Evolutionary conservation across 2,797 vertebrate species (phyloP).

Genomic region (Varecia variegata): DNA sequence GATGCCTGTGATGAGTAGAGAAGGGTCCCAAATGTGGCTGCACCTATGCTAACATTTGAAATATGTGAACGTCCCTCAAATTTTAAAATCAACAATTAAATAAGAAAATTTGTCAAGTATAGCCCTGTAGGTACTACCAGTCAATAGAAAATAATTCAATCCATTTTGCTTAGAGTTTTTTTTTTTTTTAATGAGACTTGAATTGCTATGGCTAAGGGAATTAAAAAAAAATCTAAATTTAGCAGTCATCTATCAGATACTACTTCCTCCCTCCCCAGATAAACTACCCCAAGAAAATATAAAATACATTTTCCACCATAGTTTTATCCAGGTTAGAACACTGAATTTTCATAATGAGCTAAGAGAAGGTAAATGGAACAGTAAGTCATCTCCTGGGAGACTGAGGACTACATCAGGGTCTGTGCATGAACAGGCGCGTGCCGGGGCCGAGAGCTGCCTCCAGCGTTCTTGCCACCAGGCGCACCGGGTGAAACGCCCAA

Average conservation of each 20-base stretch:
- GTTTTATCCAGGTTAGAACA: rapidly evolving
- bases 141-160: background rate
- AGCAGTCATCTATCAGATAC: background rate
- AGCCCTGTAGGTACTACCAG: too few relatives aligned
- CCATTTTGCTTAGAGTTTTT: background rate
- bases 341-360: rapidly evolving
- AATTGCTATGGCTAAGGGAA: background rate
- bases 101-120: too few relatives aligned
- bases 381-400: rapidly evolving
- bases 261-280: too few relatives aligned
- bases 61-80: background rate
- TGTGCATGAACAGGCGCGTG: rapidly evolving
- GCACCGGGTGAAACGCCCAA: too few relatives aligned
- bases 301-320: rapidly evolving
- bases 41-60: background rate
- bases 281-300: background rate
- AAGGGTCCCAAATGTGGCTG: background rate
- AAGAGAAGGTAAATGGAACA: rapidly evolving
- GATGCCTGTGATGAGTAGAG: background rate
- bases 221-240: background rate
- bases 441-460: too few relatives aligned
- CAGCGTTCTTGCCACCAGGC: rapidly evolving
- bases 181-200: background rate
- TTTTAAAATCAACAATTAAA: background rate
- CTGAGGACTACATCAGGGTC: rapidly evolving